A percentile compares a stretch with the other conserved stretches of the same genome.
Conservation (phyloP, 2,113 vertebrate genomes). For the Platichthys flesus region DNA sequence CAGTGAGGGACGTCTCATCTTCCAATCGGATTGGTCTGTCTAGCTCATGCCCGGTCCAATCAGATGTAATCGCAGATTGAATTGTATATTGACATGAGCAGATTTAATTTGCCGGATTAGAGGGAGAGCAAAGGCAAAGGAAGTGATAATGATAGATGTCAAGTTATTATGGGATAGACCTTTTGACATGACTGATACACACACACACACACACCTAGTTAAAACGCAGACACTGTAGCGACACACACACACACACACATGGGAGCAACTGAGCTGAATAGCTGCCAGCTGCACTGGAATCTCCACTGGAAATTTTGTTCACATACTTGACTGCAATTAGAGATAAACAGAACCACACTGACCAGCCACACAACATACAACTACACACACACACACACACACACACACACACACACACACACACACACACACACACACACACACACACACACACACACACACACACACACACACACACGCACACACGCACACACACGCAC, state of each 20-base stretch:
- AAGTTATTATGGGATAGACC: slow-evolving; percentile 61
- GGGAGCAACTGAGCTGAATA: slow-evolving; percentile 48
- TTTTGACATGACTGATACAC: slow-evolving; percentile 56
- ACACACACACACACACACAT: slow-evolving; percentile 34
- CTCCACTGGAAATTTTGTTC: slow-evolving; percentile 60
- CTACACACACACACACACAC: slow-evolving; percentile 31
- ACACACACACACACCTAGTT: slow-evolving; percentile 26
- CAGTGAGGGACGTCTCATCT: slow-evolving; percentile 18
- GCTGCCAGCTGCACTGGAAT: slow-evolving; percentile 65
- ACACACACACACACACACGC: slow-evolving; percentile 32
- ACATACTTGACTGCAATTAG: slow-evolving; percentile 69
- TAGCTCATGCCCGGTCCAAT: slow-evolving; percentile 25
- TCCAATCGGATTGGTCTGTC: slow-evolving; percentile 31
- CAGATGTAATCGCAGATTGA: slow-evolving; percentile 38
- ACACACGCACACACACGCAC: too few relatives aligned
- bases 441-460: slow-evolving; percentile 33
- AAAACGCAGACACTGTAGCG: slow-evolving; percentile 22
- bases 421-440: slow-evolving; percentile 34
- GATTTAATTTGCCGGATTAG: slow-evolving; percentile 67
- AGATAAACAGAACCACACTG: slow-evolving; percentile 69
- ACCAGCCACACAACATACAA: slow-evolving; percentile 40
- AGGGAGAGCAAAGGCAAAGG: slow-evolving; percentile 52
- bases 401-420: slow-evolving; percentile 35
- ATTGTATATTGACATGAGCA: slow-evolving; percentile 71
- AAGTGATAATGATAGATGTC: slow-evolving; percentile 71